These are phyloP conservation scores for Tamias sibiricus DNA, from an alignment of 2,113 vertebrate genomes.

Conservation along the genomic window DNA sequence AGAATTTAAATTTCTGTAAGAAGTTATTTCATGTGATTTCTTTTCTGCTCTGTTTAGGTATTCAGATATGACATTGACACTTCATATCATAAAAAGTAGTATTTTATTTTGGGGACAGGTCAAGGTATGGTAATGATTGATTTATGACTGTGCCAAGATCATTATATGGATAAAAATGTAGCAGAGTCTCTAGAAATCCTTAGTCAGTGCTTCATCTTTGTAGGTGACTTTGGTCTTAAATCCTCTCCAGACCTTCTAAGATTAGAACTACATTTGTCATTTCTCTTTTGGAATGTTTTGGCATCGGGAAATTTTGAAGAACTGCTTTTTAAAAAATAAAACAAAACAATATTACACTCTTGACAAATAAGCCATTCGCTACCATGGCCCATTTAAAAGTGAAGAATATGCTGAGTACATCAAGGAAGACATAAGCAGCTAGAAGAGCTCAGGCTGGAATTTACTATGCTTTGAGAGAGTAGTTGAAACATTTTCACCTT, in stretches of 20 bases:
- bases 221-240: conserved; percentile 68
- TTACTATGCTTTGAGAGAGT: background rate
- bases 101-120: conserved; percentile 60
- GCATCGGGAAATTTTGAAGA: background rate
- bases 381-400: background rate
- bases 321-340: background rate
- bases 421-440: background rate
- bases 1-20: conserved; percentile 22
- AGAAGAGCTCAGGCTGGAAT: background rate
- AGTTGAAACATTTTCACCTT: background rate
- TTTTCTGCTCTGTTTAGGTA: conserved; percentile 59
- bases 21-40: background rate
- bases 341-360: background rate
- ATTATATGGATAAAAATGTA: conserved; percentile 66
- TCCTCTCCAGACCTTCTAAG: background rate
- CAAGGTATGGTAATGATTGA: conserved; percentile 39
- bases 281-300: conserved; percentile 31
- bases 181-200: conserved; percentile 39
- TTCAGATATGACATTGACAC: conserved; percentile 30
- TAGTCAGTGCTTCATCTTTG: conserved; percentile 60
- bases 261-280: background rate
- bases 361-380: background rate
- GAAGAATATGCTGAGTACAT: background rate
- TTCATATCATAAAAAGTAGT: conserved; percentile 43
- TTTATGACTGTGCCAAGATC: conserved; percentile 60